Evolutionary conservation across 1,140 invertebrate species (phyloP), one percentile per base, ranked within the genome.

Genomic region (Micrasema minimum): DNA sequence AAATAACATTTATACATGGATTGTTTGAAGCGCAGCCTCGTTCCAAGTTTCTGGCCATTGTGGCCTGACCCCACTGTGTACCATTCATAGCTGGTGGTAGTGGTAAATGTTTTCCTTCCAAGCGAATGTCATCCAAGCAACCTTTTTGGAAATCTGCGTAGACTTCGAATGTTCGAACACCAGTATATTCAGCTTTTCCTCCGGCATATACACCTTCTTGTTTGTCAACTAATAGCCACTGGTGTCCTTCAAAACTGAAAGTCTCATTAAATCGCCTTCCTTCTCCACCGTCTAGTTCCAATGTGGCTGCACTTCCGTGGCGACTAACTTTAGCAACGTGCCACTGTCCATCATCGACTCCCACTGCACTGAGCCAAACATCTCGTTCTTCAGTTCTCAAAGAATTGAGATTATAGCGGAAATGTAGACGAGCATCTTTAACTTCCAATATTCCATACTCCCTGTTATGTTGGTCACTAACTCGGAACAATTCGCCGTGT

Each of bases 341-440:
- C 97, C 97, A 99, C 77, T 97, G 95, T 10, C 97, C 97, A 83
- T 99, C 96, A 78, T 96, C 94, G 1, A 98, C 96, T 2, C 91
- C 88, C 12, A 97, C 91, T 31, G 93, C 90, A 64, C 92, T 94
- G 10, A 99, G 84, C 91, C 94, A 96, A 65, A 98, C 90, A 79
- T 95, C 92, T 76, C 90, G 88, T 81, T 98, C 93, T 81, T 96
- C 93, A 7, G 93, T 93, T 71, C 93, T 87, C 72, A 96, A 82
- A 23, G 94, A 96, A 78, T 98, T 98, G 11, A 98, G 80, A 81
- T 98, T 98, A 79, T 94, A 99, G 59, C 94, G 87, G 86, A 97
- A 97, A 75, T 95, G 90, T 18, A 99, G 83, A 71, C 92, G 88
- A 37, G 93, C 92, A 78, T 97, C 94, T 83, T 96, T 95, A 45